These are phyloP conservation scores for Venusia cambrica DNA, from an alignment of 2,888 invertebrate species.

Conservation along the genomic window DNA sequence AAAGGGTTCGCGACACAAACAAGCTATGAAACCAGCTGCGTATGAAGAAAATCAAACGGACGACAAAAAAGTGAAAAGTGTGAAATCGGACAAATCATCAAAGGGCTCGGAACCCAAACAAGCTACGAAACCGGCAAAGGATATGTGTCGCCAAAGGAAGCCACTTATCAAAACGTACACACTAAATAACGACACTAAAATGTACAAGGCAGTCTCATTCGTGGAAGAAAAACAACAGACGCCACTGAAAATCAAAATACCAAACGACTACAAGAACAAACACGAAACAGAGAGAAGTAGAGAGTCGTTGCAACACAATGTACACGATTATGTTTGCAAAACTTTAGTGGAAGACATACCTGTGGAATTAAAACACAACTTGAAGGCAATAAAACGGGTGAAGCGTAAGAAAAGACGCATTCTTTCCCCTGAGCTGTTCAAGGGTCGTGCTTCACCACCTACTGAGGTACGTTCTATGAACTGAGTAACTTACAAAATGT, in stretches of 20 bases:
- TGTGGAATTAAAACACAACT: too few species aligned
- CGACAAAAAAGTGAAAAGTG: slow-evolving; percentile 6
- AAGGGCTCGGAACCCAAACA: slow-evolving; percentile 18
- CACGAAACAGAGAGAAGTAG: slow-evolving; percentile 1
- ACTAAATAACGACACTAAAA: slow-evolving; percentile 19
- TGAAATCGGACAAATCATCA: slow-evolving; percentile 15
- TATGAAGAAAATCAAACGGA: slow-evolving; percentile 5
- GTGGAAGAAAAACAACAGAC: slow-evolving; percentile 38
- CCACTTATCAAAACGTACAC: slow-evolving; percentile 46
- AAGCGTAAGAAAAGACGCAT: slow-evolving; percentile 9
- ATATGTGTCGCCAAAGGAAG: slow-evolving; percentile 26
- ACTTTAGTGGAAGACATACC: slow-evolving; percentile 7
- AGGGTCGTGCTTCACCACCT: slow-evolving; percentile 33
- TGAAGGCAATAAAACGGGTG: slow-evolving; percentile 12
- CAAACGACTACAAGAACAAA: slow-evolving; percentile 31
- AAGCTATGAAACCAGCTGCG: too few species aligned
- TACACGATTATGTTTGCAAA: too few species aligned
- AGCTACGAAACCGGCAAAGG: slow-evolving; percentile 21
- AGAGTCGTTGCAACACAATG: too few species aligned
- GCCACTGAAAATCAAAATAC: slow-evolving; percentile 46
- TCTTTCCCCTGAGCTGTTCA: slow-evolving; percentile 10
- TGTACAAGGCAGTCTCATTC: slow-evolving; percentile 55
- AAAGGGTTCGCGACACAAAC: slow-evolving; percentile 17
- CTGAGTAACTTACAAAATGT: too few species aligned
- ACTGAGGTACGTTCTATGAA: too few species aligned